Base-by-base conservation (phyloP, 2,888 invertebrate genomes). In the Patella pellucida region DNA sequence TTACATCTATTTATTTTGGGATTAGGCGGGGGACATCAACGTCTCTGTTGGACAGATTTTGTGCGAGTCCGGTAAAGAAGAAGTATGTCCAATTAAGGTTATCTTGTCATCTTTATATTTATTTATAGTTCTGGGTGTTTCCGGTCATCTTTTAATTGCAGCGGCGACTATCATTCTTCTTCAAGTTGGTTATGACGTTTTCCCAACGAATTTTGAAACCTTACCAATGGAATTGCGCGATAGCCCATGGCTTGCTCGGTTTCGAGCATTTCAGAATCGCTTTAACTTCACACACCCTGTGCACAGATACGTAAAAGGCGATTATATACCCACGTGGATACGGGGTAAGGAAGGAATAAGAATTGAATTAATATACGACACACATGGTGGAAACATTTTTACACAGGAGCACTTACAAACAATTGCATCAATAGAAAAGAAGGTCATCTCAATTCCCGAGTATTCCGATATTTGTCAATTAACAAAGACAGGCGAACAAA, bases 141-240 rank as follows among this genome's bases (percentile, higher is more conserved):
- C 76, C 11, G 74, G 79, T 2, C 85, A 85, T 62, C 19, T 85
- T 16, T 70, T 81, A 2, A 74, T 84, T 15, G 76, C 80, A 11
- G 31, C 84, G 2, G 41, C 81, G 16, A 81, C 85, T 4, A 80
- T 77, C 2, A 77, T 80, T 50, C 73, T 85, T 27, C 14, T 85
- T 11, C 73, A 77, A 11, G 73, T 77, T 11, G 83, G 83, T 11
- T 86, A 82, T 74, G 81, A 85, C 73, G 73, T 87, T 19, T 83
- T 85, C 50, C 87, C 86, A 5, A 83, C 83, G 5, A 83, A 85
- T 56, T 86, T 86, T 68, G 81, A 81, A 41, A 77, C 69, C n/a
- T 76, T 86, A 15, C 86, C 88, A 0, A 82, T 88, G 78, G 83
- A 85, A 68, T 82, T 88, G 23, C 79, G 80, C 56, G 75, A 81